A percentile compares a stretch with the other conserved stretches of the same genome.
Evolutionary conservation across 2,888 invertebrate genomes (phyloP).

Genomic region (Axea sp.): DNA sequence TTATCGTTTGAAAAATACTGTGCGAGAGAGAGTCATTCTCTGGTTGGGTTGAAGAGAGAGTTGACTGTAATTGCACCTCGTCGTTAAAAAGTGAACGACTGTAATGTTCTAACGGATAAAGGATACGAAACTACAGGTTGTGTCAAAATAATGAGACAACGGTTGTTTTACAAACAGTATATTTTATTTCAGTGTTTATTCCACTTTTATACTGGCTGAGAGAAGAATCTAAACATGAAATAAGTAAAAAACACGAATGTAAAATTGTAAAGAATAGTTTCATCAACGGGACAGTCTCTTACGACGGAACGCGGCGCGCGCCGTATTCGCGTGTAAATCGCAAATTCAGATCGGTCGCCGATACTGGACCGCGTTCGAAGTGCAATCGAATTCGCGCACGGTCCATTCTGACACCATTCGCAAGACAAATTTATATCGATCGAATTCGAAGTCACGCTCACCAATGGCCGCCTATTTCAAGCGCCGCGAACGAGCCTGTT

Average conservation of each 20-base stretch:
- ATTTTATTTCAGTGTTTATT: slow-evolving; percentile 67
- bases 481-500: slow-evolving; percentile 16
- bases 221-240: slow-evolving; percentile 72
- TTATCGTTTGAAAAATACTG: too few relatives aligned
- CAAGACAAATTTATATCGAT: slow-evolving; percentile 40
- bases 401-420: slow-evolving; percentile 50
- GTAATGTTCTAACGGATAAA: too few relatives aligned
- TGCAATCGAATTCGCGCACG: slow-evolving; percentile 62
- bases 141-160: slow-evolving; percentile 32
- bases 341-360: slow-evolving; percentile 68
- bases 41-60: too few relatives aligned
- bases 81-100: too few relatives aligned
- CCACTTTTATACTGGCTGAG: slow-evolving; percentile 71
- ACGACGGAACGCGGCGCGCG: slow-evolving; percentile 60
- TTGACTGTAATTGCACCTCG: too few relatives aligned
- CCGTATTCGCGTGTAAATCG: slow-evolving; percentile 63
- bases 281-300: slow-evolving; percentile 66
- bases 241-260: slow-evolving; percentile 74
- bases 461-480: slow-evolving; percentile 55
- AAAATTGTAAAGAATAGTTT: slow-evolving; percentile 69
- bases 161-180: slow-evolving; percentile 69
- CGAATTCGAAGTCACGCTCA: slow-evolving; percentile 51
- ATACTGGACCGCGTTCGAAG: slow-evolving; percentile 72
- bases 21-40: too few relatives aligned
- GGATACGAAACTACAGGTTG: slow-evolving; percentile 8